These are phyloP conservation scores for Luehdorfia chinensis DNA, from an alignment of 1,140 invertebrate species.

Conservation along the genomic window DNA sequence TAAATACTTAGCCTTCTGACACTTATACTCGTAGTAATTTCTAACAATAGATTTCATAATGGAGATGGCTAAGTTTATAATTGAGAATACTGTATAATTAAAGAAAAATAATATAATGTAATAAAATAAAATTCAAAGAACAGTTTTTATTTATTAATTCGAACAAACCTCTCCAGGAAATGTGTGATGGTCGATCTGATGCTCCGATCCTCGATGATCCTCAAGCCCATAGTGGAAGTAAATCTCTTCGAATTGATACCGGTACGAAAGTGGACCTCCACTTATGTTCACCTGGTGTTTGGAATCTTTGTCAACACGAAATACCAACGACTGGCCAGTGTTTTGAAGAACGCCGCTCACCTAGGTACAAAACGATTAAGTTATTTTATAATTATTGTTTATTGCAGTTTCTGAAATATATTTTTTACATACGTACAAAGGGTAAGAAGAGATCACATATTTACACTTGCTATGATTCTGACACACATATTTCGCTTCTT, in stretches of 20 bases:
- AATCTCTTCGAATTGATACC: conserved; percentile 95
- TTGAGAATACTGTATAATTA: too few relatives aligned
- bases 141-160: too few relatives aligned
- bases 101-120: too few relatives aligned
- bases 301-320: conserved; percentile 91
- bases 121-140: too few relatives aligned
- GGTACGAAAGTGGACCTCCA: conserved; percentile 96
- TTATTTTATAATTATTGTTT: conserved; percentile 1
- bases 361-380: conserved; percentile 73
- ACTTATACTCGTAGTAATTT: too few relatives aligned
- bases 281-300: conserved; percentile 94
- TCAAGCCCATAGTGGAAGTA: conserved; percentile 96
- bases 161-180: conserved; percentile 93
- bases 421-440: too few relatives aligned
- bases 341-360: conserved; percentile 92
- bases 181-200: conserved; percentile 93
- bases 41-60: too few relatives aligned
- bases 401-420: too few relatives aligned
- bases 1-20: too few relatives aligned
- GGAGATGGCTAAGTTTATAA: too few relatives aligned
- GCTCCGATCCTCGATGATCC: conserved; percentile 93
- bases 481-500: too few relatives aligned
- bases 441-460: background rate
- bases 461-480: too few relatives aligned
- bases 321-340: conserved; percentile 93